A percentile compares a stretch with the other conserved stretches of the same genome.
Conservation (phyloP, 2,888 invertebrate species). For the Pachymerium ferrugineum region DNA sequence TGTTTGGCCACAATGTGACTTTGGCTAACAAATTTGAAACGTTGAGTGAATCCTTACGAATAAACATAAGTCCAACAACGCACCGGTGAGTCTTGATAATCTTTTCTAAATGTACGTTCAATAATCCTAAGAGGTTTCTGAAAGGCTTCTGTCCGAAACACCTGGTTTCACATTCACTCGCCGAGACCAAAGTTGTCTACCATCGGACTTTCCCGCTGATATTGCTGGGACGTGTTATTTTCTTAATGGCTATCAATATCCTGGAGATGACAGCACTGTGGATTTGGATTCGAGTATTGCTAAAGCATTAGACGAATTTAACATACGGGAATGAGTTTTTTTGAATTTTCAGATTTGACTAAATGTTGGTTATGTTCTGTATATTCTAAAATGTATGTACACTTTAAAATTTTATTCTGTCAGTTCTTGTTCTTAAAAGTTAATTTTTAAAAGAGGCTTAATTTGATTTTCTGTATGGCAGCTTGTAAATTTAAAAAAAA, state of each 20-base stretch:
- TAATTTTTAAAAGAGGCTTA: no score
- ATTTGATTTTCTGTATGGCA: no score
- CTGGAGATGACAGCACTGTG: constrained; percentile 51
- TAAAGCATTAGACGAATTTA: constrained; percentile 32
- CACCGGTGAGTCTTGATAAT: constrained; percentile 64
- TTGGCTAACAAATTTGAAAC: constrained; percentile 95
- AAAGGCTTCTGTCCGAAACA: constrained; percentile 67
- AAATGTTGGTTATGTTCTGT: no score
- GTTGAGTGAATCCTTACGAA: constrained; percentile 79
- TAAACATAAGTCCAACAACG: constrained; percentile 90
- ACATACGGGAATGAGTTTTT: not conserved
- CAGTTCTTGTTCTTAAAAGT: no score
- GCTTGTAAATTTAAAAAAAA: no score
- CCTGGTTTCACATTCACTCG: constrained; percentile 71
- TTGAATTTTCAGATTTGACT: no score
- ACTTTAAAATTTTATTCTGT: no score
- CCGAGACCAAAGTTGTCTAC: constrained; percentile 69
- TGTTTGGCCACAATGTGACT: constrained; percentile 92
- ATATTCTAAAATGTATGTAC: no score
- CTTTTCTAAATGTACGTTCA: not conserved
- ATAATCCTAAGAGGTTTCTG: no score
- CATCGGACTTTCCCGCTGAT: constrained; percentile 74
- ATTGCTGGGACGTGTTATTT: constrained; percentile 80
- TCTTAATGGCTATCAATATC: constrained; percentile 70
- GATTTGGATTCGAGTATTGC: constrained; percentile 29